Conservation (phyloP, 1,140 invertebrate species). For the Ceratina australensis region DNA sequence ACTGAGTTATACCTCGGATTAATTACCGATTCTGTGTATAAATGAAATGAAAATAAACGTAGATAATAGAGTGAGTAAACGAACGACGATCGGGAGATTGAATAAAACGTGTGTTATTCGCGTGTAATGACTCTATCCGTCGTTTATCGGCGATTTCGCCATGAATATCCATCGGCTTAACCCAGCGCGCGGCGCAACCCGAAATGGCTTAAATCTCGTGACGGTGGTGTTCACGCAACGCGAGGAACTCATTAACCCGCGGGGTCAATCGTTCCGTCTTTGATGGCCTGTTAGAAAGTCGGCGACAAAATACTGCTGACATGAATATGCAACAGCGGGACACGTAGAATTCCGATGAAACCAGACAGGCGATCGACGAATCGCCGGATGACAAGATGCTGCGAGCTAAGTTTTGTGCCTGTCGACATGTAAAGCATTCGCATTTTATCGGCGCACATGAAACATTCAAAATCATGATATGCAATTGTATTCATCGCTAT, state of each 20-base stretch:
- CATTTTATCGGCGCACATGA: fast-evolving
- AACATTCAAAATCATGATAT: no score
- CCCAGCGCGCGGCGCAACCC: not conserved
- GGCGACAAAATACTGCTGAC: constrained; percentile 16
- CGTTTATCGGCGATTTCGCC: not conserved
- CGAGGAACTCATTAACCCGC: constrained; percentile 28
- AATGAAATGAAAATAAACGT: no score
- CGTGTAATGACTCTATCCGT: not conserved
- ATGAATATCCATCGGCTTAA: constrained; percentile 24
- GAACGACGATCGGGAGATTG: not conserved
- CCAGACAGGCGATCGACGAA: not conserved
- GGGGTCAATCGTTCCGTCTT: constrained; percentile 24
- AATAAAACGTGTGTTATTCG: not conserved
- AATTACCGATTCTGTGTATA: no score
- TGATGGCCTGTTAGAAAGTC: constrained; percentile 24
- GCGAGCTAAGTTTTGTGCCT: not conserved
- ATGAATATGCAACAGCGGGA: constrained; percentile 21
- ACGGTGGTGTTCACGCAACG: constrained; percentile 12
- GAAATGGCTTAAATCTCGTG: constrained; percentile 22
- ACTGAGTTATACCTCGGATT: no score
- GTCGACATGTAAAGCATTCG: no score
- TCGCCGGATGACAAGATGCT: not conserved
- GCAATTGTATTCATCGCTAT: no score
- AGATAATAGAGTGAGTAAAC: not conserved
- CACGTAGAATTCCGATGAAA: constrained; percentile 25